phyloP scores from a whole-genome alignment of 1,140 invertebrate species.

The Hycleus phaleratus region DNA sequence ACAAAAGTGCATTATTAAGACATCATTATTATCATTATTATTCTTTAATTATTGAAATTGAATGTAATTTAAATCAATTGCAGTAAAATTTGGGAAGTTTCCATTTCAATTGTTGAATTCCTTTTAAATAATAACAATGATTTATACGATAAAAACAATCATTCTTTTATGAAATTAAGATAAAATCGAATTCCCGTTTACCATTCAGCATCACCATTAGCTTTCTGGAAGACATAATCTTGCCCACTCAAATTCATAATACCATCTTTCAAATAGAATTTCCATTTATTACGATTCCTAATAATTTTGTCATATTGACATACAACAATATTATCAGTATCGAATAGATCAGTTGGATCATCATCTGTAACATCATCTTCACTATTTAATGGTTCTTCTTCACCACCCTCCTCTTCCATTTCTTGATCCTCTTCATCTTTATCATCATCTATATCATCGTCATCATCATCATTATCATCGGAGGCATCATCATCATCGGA shows the following conservation, averaged over 20 bases:
- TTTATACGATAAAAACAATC: no score
- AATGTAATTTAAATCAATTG: no score
- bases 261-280: conserved; percentile 98
- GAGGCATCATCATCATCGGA: conserved; percentile 66
- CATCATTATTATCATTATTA: no score
- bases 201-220: conserved; percentile 98
- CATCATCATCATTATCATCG: conserved; percentile 59
- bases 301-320: conserved; percentile 99
- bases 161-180: no score
- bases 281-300: conserved; percentile 96
- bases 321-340: conserved; percentile 97
- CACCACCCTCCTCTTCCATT: conserved; percentile 65
- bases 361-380: conserved; percentile 96
- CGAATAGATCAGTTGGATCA: conserved; percentile 89
- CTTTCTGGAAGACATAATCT: conserved; percentile 98
- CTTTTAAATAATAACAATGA: no score
- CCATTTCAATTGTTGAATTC: no score
- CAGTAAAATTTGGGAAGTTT: no score
- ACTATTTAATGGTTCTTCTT: conserved; percentile 90
- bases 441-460: conserved; percentile 59
- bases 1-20: no score
- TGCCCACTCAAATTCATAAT: conserved; percentile 98
- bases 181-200: conserved; percentile 42
- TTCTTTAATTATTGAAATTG: no score
- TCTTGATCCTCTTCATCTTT: conserved; percentile 72